Evolutionary conservation across 2,113 vertebrate genomes (phyloP), one percentile per base, ranked within the genome.

Genomic region (Smithornis capensis): DNA sequence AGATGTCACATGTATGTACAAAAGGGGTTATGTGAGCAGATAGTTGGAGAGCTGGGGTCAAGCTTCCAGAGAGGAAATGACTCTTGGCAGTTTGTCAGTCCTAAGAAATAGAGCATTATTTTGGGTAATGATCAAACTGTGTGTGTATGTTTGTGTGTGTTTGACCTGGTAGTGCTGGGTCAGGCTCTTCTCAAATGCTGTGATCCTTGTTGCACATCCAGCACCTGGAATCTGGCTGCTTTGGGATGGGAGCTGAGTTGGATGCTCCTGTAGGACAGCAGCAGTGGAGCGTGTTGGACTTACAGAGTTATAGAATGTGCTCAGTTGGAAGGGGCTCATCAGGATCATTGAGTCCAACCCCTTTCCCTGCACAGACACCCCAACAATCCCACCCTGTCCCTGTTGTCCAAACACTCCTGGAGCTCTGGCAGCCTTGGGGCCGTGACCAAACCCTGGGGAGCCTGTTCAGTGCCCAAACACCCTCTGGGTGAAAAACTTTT

Each of bases 31-130:
- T 12, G 55, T 67, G 55, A 88, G 88, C 8, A 7, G 55, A 8
- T 28, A 68, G 78, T 27, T 90, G 71, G 35, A 83, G 75, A 83
- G 42, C 44, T 89, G 91, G 40, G 74, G n/a, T 92, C 52, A 57
- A 64, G 56, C 52, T 92, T 73, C 64, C 65, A 13, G 60, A 70
- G 71, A 70, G 68, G 52, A 78, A 93, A 64, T 0, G 0, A 17
- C 40, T 78, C 40, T 78, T 16, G 22, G 12, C n/a, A 38, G 50
- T 49, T 73, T 80, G 42, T 74, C 31, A 67, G 6, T 74, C 35
- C 28, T 81, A 25, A 78, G 60, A 84, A 85, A 73, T 7, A 8
- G 17, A 13, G 12, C 1, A 2, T 35, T 15, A 15, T 63, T 83
- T 47, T 38, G 68, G 67, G 44, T 77, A 17, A 35, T 38, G 71